These are phyloP conservation scores for Empidonax alnorum DNA, from an alignment of 2,113 vertebrate species.

Conservation along the genomic window DNA sequence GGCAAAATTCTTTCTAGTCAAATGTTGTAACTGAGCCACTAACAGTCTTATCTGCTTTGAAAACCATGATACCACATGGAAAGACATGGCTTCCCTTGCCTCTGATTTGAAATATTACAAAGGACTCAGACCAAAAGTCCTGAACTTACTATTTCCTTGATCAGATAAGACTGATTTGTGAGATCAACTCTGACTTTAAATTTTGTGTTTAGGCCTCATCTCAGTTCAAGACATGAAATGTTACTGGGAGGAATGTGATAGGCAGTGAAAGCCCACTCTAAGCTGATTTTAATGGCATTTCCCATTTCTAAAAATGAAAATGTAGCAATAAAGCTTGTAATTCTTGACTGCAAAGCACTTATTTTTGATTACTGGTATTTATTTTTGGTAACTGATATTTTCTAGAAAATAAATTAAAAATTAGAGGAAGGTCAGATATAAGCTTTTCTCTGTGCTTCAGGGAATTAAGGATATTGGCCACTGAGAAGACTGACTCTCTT, in stretches of 20 bases:
- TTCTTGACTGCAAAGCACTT: background rate
- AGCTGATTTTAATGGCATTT: background rate
- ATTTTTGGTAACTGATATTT: background rate
- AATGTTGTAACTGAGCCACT: background rate
- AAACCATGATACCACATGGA: background rate
- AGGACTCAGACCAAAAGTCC: background rate
- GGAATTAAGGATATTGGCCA: background rate
- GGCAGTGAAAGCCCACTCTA: background rate
- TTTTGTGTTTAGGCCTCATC: background rate
- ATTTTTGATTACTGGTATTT: background rate
- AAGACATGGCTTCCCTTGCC: background rate
- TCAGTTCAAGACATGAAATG: background rate
- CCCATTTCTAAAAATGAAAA: background rate
- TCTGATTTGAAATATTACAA: background rate
- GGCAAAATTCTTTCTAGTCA: background rate
- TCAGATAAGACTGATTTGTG: background rate
- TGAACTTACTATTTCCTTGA: background rate
- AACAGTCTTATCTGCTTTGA: background rate
- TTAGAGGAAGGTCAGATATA: background rate
- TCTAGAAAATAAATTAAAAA: background rate
- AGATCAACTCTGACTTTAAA: background rate
- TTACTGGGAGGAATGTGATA: background rate
- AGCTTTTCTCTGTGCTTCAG: background rate
- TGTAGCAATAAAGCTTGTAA: background rate
- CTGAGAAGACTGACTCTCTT: background rate